These are phyloP conservation scores for Lutjanus argentimaculatus DNA, from an alignment of 2,797 vertebrate genomes.

Conservation along the genomic window DNA sequence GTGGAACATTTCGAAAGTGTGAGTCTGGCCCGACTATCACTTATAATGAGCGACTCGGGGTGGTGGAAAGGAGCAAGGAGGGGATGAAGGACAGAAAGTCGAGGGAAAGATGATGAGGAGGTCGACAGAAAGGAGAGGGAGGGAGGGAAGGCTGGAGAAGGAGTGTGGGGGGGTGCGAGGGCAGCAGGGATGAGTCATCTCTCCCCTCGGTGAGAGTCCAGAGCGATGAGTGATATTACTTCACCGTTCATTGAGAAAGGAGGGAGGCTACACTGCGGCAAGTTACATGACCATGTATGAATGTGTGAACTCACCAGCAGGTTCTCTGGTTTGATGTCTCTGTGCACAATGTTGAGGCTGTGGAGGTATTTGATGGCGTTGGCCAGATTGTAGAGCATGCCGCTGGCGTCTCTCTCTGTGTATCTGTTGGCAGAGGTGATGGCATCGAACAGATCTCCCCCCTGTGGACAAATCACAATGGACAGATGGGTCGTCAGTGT, in stretches of 20 bases:
- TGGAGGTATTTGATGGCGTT: conserved; percentile 99
- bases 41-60: neutral
- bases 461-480: conserved; percentile 81
- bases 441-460: conserved; percentile 98
- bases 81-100: neutral
- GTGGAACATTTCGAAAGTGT: neutral
- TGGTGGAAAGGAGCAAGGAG: neutral
- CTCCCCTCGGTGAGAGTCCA: conserved; percentile 40
- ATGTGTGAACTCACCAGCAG: conserved; percentile 89
- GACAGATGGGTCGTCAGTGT: conserved; percentile 17
- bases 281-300: conserved; percentile 15
- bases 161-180: conserved; percentile 66
- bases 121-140: conserved; percentile 40
- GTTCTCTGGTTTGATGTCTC: conserved; percentile 99
- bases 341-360: conserved; percentile 97
- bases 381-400: conserved; percentile 97
- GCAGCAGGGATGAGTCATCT: conserved; percentile 73
- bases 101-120: conserved; percentile 8
- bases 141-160: conserved; percentile 34
- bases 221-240: conserved; percentile 56
- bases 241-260: conserved; percentile 67
- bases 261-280: conserved; percentile 1
- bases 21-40: conserved; percentile 3
- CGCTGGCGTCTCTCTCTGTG: conserved; percentile 96
- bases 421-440: conserved; percentile 98